Percentiles rank a stretch among this genome's conserved stretches.
phyloP scores from a whole-genome alignment of 2,888 invertebrate genomes.

The Mythimna vitellina region DNA sequence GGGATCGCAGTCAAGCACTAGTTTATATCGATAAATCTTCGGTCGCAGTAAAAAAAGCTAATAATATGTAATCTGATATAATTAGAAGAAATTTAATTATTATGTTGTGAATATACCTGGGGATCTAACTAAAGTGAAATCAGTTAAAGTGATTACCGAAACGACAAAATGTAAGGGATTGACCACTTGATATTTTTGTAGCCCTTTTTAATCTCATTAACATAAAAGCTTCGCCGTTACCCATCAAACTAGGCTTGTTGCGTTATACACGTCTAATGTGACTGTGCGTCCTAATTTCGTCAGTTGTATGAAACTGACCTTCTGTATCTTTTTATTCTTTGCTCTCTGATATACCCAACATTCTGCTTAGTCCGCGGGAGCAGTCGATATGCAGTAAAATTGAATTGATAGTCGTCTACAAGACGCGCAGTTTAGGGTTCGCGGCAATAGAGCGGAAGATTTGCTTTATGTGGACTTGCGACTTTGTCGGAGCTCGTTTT shows the following conservation, averaged over 20 bases:
- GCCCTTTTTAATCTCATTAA: no score
- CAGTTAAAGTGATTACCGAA: background rate
- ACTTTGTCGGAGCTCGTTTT: constrained; percentile 54
- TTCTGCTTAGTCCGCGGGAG: constrained; percentile 67
- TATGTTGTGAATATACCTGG: background rate
- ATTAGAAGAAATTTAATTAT: no score
- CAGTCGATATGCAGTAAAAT: constrained; percentile 76
- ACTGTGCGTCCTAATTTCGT: no score
- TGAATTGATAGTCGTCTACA: constrained; percentile 65
- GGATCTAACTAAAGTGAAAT: background rate
- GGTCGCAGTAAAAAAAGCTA: no score
- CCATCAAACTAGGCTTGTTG: no score
- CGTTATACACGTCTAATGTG: background rate
- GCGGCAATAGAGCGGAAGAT: constrained; percentile 53
- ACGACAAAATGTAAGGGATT: background rate
- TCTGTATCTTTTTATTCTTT: constrained; percentile 19
- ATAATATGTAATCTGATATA: no score
- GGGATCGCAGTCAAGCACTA: no score
- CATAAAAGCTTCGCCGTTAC: no score
- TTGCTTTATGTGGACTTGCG: constrained; percentile 55
- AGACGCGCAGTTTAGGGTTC: constrained; percentile 57
- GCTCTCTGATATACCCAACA: constrained; percentile 46
- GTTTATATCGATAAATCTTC: no score
- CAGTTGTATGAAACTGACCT: background rate
- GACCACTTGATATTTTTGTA: background rate